Evolutionary conservation across 2,888 invertebrate genomes (phyloP).

Genomic region (Tortricodes alternella): DNA sequence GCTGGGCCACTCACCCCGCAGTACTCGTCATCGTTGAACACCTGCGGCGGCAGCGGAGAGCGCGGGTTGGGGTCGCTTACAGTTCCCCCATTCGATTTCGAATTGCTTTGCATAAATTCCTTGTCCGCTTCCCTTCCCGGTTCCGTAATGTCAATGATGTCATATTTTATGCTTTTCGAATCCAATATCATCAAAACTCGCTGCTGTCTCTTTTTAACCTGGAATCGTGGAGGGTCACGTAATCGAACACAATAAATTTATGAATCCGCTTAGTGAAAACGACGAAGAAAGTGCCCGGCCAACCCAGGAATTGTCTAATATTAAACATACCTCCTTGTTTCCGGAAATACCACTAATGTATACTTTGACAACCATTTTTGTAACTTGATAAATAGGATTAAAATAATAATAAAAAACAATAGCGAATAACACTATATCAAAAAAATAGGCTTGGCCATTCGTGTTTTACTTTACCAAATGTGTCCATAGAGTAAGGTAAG

Average conservation of each 20-base stretch:
- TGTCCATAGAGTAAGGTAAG: constrained; percentile 30
- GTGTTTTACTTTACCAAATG: constrained; percentile 47
- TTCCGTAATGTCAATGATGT: constrained; percentile 96
- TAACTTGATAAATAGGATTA: constrained; percentile 49
- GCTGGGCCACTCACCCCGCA: constrained; percentile 91
- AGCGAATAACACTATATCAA: constrained; percentile 56
- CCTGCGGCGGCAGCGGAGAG: constrained; percentile 95
- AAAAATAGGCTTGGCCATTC: constrained; percentile 81
- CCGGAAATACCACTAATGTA: constrained; percentile 96
- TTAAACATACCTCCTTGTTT: constrained; percentile 93
- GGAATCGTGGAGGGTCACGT: constrained; percentile 62
- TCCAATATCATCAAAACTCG: constrained; percentile 96
- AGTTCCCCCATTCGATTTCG: constrained; percentile 88
- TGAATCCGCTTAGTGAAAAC: constrained; percentile 68
- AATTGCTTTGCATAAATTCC: constrained; percentile 95
- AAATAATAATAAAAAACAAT: constrained; percentile 56
- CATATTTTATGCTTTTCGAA: constrained; percentile 94
- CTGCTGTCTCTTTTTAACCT: constrained; percentile 98
- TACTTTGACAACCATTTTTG: constrained; percentile 93
- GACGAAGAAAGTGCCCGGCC: constrained; percentile 64
- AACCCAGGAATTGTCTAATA: constrained; percentile 67
- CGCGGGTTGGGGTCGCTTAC: constrained; percentile 88
- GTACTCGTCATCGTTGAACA: constrained; percentile 95
- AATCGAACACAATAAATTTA: constrained; percentile 64
- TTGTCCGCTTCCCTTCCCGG: constrained; percentile 94